phyloP scores from a whole-genome alignment of 2,888 invertebrate species.

The Eucera pruinosa region DNA sequence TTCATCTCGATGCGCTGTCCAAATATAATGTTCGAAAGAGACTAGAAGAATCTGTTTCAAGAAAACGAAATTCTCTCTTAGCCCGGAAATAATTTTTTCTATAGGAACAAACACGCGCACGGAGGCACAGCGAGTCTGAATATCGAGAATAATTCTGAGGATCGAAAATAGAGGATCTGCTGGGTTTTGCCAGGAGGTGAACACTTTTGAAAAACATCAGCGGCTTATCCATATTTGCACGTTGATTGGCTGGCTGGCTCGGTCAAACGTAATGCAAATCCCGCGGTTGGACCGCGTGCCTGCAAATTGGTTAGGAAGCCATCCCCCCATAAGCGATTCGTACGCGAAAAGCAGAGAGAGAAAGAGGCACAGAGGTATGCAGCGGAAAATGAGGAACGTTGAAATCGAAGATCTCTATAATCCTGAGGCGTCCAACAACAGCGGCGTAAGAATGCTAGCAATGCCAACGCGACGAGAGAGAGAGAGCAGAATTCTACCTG shows the following conservation, averaged over 20 bases:
- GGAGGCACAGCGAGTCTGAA: neutral
- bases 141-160: constrained; percentile 14
- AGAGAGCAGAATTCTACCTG: constrained; percentile 38
- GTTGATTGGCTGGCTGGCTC: constrained; percentile 63
- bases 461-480: neutral
- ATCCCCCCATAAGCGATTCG: constrained; percentile 37
- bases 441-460: constrained; percentile 16
- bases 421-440: constrained; percentile 8
- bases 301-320: constrained; percentile 41
- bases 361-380: too few species aligned
- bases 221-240: constrained; percentile 63
- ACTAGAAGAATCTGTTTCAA: too few species aligned
- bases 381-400: neutral
- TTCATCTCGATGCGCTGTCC: too few species aligned
- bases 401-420: constrained; percentile 32
- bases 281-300: constrained; percentile 21
- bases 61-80: neutral
- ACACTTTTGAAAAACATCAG: constrained; percentile 39
- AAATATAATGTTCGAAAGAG: too few species aligned
- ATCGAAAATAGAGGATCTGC: constrained; percentile 12
- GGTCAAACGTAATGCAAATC: constrained; percentile 63
- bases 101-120: neutral
- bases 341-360: neutral
- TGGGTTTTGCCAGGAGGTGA: neutral
- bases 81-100: neutral